These are phyloP conservation scores for Gisinianus flammeolus DNA, from an alignment of 2,888 invertebrate species.

Conservation along the genomic window DNA sequence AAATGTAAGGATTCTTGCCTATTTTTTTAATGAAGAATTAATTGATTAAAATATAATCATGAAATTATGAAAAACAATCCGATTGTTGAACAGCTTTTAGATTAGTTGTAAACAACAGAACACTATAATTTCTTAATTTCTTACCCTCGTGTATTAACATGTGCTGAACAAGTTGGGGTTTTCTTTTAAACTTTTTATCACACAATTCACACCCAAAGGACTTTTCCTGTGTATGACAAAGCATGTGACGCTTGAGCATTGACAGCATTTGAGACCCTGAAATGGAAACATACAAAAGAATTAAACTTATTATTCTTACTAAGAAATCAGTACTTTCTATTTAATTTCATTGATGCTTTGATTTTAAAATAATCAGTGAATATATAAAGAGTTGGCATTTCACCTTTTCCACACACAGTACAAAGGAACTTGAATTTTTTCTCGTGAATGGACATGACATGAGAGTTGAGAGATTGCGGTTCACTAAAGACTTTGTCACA, in stretches of 20 bases:
- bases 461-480: background rate
- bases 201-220: background rate
- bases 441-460: slow-evolving; percentile 4
- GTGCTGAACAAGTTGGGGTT: slow-evolving; percentile 9
- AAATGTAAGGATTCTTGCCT: background rate
- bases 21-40: too few relatives aligned
- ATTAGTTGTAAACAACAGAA: too few relatives aligned
- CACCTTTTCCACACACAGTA: background rate
- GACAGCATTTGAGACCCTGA: slow-evolving; percentile 3
- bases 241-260: slow-evolving; percentile 15
- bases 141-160: slow-evolving; percentile 3
- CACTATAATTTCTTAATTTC: too few relatives aligned
- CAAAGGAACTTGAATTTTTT: slow-evolving; percentile 3
- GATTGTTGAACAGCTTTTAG: too few relatives aligned
- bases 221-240: slow-evolving; percentile 2
- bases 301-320: too few relatives aligned
- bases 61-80: too few relatives aligned
- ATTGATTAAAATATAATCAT: too few relatives aligned
- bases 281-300: too few relatives aligned
- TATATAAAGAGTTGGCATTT: too few relatives aligned
- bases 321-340: too few relatives aligned
- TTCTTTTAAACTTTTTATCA: slow-evolving; percentile 1
- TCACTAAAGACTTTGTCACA: slow-evolving; percentile 5
- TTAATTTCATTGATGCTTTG: too few relatives aligned
- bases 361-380: too few relatives aligned